Percentiles rank a stretch among this genome's conserved stretches.
These are phyloP conservation scores for Kuschelorhynchus macadamiae DNA, from an alignment of 2,888 invertebrate genomes.

Conservation along the genomic window DNA sequence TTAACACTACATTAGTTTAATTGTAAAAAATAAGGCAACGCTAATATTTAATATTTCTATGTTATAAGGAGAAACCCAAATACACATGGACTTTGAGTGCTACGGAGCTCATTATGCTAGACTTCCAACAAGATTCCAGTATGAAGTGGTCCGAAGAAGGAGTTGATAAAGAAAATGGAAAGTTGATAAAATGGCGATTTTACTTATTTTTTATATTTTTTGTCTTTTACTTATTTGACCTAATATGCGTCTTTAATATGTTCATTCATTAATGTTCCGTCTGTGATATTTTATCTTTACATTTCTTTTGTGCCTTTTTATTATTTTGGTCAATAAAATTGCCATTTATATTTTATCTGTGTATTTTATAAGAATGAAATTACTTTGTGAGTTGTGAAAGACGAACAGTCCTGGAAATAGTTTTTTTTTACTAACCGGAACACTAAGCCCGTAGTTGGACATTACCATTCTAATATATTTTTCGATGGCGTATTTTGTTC, in stretches of 20 bases:
- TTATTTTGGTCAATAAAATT: constrained; percentile 22
- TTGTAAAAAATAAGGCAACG: too few relatives aligned
- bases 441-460: too few relatives aligned
- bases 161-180: background rate
- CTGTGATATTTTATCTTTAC: constrained; percentile 47
- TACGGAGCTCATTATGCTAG: constrained; percentile 60
- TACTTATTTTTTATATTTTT: constrained; percentile 24
- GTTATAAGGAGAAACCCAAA: constrained; percentile 48
- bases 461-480: too few relatives aligned
- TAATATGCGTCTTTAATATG: too few relatives aligned
- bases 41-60: too few relatives aligned
- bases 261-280: constrained; percentile 28
- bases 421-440: too few relatives aligned
- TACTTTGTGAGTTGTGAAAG: too few relatives aligned
- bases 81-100: constrained; percentile 60
- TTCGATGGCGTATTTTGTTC: too few relatives aligned
- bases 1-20: too few relatives aligned
- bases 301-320: constrained; percentile 32
- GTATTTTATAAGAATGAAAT: too few relatives aligned
- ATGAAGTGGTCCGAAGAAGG: constrained; percentile 45
- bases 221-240: constrained; percentile 23
- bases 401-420: too few relatives aligned
- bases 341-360: constrained; percentile 6
- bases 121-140: constrained; percentile 58
- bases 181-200: constrained; percentile 11